Base-by-base conservation (phyloP, 2,797 vertebrate genomes). In the Lepus oiostolus region DNA sequence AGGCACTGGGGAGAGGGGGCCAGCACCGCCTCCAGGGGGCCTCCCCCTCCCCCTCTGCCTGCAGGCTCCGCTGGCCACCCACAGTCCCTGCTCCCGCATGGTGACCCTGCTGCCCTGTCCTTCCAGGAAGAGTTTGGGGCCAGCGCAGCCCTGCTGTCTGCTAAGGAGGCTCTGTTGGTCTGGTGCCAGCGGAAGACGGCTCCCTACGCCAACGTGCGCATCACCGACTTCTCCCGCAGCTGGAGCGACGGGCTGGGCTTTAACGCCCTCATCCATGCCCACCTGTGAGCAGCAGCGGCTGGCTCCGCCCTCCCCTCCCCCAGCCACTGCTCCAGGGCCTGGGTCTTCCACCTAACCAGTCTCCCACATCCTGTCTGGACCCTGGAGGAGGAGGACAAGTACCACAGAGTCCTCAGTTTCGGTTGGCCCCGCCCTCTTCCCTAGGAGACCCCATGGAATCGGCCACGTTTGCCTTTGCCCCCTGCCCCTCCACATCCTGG, bases 141-240 rank as follows among this genome's bases (percentile, higher is more conserved):
- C 90, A 99, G 97, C 7, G 96, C 98, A 47, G 99, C 99, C 82
- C 98, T 97, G 24, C 97, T 99, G 0, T 99, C 99, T 16, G 99
- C 99, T 26, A 99, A 99, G 88, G 99, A 99, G 97, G 99, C 99
- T 70, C 98, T 99, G 94, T 95, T 99, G 82, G 98, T 99, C 94
- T 99, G 99, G 99, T 99, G 99, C 97, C 99, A 99, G 96, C 98
- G 98, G 94, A 99, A 99, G 97, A 99, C 99, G 0, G 97, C 99
- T 0, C 97, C 98, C 42, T 99, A 99, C 58, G 30, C 97, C n/a
- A 98, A 98, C 0, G 98, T 99, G n/a, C 54, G 97, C 35, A 98
- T 99, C 52, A 98, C 98, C 6, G 98, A 99, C 96, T 99, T 99
- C 97, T 99, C 99, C 21, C 97, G 83, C 81, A 99, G 99, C 97